Evolutionary conservation across 2,113 vertebrate species (phyloP).

Genomic region (Chitala chitala): DNA sequence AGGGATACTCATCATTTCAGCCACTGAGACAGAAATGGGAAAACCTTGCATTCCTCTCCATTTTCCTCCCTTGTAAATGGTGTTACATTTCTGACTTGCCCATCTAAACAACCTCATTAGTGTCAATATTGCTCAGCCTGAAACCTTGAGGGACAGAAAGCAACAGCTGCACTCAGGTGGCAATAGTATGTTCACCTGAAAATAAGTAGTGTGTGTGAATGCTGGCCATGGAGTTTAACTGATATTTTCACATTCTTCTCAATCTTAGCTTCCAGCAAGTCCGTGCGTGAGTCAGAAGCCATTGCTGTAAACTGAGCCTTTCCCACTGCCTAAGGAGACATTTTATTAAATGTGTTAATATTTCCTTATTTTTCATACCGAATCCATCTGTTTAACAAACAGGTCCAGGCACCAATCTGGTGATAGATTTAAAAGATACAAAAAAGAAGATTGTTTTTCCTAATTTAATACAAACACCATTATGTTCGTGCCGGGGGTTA

Average conservation of each 20-base stretch:
- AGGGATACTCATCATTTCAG: neutral
- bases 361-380: too few relatives aligned
- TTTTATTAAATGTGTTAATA: too few relatives aligned
- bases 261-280: neutral
- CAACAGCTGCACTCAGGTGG: neutral
- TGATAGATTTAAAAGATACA: neutral
- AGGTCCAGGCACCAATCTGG: neutral
- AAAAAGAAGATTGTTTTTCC: neutral
- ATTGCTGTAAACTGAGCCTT: too few relatives aligned
- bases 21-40: neutral
- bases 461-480: neutral
- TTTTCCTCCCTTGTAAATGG: neutral
- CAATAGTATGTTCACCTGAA: neutral
- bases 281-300: neutral
- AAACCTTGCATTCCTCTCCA: neutral
- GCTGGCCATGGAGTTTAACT: neutral
- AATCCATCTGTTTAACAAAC: neutral
- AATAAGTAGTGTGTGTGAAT: neutral
- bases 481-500: neutral
- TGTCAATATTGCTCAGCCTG: neutral
- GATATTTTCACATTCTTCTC: neutral
- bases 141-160: neutral
- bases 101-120: neutral
- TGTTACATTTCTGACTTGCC: neutral
- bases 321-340: too few relatives aligned